These are phyloP conservation scores for Notoglanidium macrostoma DNA, from an alignment of 2,797 vertebrate species.

Conservation along the genomic window DNA sequence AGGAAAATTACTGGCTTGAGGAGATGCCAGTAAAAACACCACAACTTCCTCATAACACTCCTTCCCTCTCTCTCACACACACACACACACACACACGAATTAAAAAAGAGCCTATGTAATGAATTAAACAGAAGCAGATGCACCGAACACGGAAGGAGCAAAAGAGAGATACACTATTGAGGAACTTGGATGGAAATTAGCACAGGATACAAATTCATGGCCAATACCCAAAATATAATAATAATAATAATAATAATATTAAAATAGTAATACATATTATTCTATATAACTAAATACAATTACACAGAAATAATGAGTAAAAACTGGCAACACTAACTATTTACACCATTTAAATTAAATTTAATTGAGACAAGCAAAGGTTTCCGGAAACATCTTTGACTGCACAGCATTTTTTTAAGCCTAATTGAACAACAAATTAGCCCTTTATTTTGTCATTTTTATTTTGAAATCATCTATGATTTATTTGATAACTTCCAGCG, in stretches of 20 bases:
- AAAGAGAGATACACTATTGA: not conserved
- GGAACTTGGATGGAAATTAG: not conserved
- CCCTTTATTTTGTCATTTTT: too few relatives aligned
- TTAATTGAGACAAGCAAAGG: too few relatives aligned
- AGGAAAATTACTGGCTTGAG: slow-evolving; percentile 33
- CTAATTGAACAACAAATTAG: too few relatives aligned
- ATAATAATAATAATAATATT: not conserved
- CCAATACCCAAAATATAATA: not conserved
- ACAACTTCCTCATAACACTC: slow-evolving; percentile 26
- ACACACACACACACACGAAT: not conserved
- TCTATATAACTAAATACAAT: not conserved
- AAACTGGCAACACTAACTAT: too few relatives aligned
- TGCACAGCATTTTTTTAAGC: not conserved
- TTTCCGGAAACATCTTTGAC: not conserved
- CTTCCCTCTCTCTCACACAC: not conserved
- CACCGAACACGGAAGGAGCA: not conserved
- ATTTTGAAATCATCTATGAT: not conserved
- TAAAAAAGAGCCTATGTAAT: not conserved
- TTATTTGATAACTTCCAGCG: not conserved
- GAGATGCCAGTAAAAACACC: slow-evolving; percentile 37
- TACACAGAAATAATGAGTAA: too few relatives aligned
- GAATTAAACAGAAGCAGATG: slow-evolving; percentile 22
- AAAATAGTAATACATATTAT: not conserved
- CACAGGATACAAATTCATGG: not conserved
- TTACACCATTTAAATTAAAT: too few relatives aligned